These are phyloP conservation scores for Drosophila putrida DNA, from an alignment of 2,888 invertebrate species.

Conservation along the genomic window DNA sequence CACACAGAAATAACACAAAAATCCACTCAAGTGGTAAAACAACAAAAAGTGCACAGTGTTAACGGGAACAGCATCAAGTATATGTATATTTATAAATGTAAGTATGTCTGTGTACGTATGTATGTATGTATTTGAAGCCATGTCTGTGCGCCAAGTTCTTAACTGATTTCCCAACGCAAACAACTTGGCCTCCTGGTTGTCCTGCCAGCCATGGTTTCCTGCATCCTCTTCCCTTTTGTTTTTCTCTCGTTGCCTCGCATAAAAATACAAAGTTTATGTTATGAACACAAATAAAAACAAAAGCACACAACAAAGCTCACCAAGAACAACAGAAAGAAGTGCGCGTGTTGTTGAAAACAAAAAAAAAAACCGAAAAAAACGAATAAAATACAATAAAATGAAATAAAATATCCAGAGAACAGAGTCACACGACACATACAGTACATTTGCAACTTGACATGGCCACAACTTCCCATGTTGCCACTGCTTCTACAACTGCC, in stretches of 20 bases:
- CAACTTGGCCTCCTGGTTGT: slow-evolving; percentile 71
- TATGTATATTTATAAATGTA: slow-evolving; percentile 31
- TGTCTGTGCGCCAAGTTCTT: slow-evolving; percentile 58
- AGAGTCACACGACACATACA: slow-evolving; percentile 44
- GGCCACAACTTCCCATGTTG: slow-evolving; percentile 53
- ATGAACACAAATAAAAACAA: slow-evolving; percentile 79
- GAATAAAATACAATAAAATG: slow-evolving; percentile 77
- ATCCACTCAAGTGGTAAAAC: slow-evolving; percentile 80
- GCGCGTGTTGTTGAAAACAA: slow-evolving; percentile 32
- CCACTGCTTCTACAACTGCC: slow-evolving; percentile 20
- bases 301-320: slow-evolving; percentile 58
- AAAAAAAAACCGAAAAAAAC: slow-evolving; percentile 60
- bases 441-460: slow-evolving; percentile 77
- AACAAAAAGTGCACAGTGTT: slow-evolving; percentile 59
- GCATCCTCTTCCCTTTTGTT: slow-evolving; percentile 24
- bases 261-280: slow-evolving; percentile 81
- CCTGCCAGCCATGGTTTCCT: slow-evolving; percentile 39
- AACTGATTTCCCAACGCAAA: slow-evolving; percentile 79
- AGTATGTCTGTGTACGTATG: slow-evolving; percentile 3
- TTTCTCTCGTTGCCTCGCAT: slow-evolving; percentile 51
- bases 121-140: slow-evolving; percentile 59
- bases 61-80: slow-evolving; percentile 57
- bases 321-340: slow-evolving; percentile 61
- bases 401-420: slow-evolving; percentile 72
- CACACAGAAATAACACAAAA: slow-evolving; percentile 74